Evolutionary conservation across 2,888 invertebrate genomes (phyloP).

Genomic region (Hirtodrosophila histrioides): DNA sequence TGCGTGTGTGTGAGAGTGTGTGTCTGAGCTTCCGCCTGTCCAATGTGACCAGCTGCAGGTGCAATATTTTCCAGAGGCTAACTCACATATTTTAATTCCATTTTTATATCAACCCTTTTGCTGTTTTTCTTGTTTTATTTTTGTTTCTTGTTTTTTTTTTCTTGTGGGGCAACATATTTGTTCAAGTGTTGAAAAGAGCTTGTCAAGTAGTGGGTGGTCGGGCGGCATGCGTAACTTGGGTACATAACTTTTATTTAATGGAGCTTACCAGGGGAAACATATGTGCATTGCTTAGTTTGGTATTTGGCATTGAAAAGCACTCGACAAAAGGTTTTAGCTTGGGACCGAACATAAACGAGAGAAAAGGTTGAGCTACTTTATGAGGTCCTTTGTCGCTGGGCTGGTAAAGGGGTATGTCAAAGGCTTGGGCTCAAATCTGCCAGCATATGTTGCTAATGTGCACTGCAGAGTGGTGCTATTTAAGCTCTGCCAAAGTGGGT

Average conservation of each 20-base stretch:
- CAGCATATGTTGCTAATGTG: slow-evolving; percentile 65
- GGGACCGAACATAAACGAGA: slow-evolving; percentile 31
- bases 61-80: slow-evolving; percentile 62
- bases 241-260: slow-evolving; percentile 73
- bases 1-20: slow-evolving; percentile 15
- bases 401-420: slow-evolving; percentile 7
- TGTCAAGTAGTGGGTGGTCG: slow-evolving; percentile 18
- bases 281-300: slow-evolving; percentile 56
- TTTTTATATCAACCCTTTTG: slow-evolving; percentile 70
- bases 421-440: slow-evolving; percentile 8
- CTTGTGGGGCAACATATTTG: slow-evolving; percentile 47
- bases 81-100: slow-evolving; percentile 71
- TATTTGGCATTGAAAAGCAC: slow-evolving; percentile 62
- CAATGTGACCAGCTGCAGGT: slow-evolving; percentile 66
- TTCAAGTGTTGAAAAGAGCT: slow-evolving; percentile 65
- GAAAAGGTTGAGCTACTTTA: slow-evolving; percentile 53
- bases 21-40: slow-evolving; percentile 15
- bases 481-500: slow-evolving; percentile 30
- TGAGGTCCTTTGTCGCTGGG: slow-evolving; percentile 11
- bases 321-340: slow-evolving; percentile 51
- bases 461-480: slow-evolving; percentile 19
- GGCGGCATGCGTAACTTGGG: slow-evolving; percentile 4
- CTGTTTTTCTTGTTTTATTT: slow-evolving; percentile 25
- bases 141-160: slow-evolving; percentile 8
- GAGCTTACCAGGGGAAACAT: slow-evolving; percentile 55